Base-by-base conservation (phyloP, 2,113 vertebrate genomes). In the Stercorarius parasiticus region DNA sequence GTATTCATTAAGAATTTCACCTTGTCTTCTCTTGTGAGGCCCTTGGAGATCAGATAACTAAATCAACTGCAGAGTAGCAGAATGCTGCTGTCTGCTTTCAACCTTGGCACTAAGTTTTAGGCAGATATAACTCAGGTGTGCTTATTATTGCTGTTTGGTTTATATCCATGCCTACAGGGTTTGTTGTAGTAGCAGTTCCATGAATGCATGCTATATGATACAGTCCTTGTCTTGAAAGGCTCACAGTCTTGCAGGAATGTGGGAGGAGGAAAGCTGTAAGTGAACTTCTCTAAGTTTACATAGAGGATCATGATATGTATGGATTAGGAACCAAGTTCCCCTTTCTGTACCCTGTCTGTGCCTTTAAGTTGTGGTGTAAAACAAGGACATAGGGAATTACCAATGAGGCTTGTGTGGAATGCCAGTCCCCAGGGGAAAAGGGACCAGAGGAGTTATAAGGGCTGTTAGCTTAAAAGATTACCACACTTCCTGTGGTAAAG, bases 41-140 rank as follows among this genome's bases (percentile, higher is more conserved):
- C 50, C 34, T 71, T 91, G 27, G 62, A 86, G 64, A 93, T 89
- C 71, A 91, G 81, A 47, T 76, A 76, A 71, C 52, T 76, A 47
- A 43, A 77, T 81, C 81, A 74, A 5, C 52, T 62, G 40, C 50
- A 76, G 85, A 67, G 62, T 13, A 76, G 56, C 71, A 89, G 76
- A 89, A 89, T 86, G 58, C 27, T 76, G 52, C 50, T 70, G 40
- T 79, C 56, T 82, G 67, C 62, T 74, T 59, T 85, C 84, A 93
- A 15, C 66, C 52, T 74, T 82, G 53, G 45, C 81, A 32, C 50
- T 56, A 56, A 38, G 18, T 82, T 86, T 74, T 45, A 70, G 55
- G 84, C 66, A 91, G 61, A 42, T 76, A 13, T 0, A 74, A 69
- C 50, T 95, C 45, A n/a, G 40, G 55, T 86, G 40, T 55, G 55